Evolutionary conservation across 1,140 invertebrate species (phyloP).

Genomic region (Aricia agestis): DNA sequence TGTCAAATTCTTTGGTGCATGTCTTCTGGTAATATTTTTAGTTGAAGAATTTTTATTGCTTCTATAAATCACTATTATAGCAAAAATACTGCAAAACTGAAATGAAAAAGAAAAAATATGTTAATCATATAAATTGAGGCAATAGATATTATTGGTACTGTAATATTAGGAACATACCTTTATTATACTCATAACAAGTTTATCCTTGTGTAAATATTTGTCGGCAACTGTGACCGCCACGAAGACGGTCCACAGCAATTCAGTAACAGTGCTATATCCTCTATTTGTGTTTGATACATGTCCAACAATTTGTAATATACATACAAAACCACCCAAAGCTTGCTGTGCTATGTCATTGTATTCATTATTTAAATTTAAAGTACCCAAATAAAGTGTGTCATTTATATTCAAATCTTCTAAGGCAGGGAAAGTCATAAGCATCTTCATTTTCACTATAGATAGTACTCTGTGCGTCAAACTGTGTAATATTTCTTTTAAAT

Average conservation of each 20-base stretch:
- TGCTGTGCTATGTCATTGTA: constrained; percentile 52
- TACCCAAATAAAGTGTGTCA: constrained; percentile 37
- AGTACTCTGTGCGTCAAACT: constrained; percentile 55
- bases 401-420: constrained; percentile 48
- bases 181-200: constrained; percentile 45
- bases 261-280: constrained; percentile 51
- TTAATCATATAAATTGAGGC: background rate
- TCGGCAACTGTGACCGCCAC: constrained; percentile 44
- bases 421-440: constrained; percentile 58
- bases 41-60: constrained; percentile 41
- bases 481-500: constrained; percentile 50
- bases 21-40: constrained; percentile 35
- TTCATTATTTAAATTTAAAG: constrained; percentile 48
- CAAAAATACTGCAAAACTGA: constrained; percentile 48
- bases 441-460: constrained; percentile 64
- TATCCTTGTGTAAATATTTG: constrained; percentile 38
- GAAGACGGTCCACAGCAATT: constrained; percentile 60
- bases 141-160: background rate
- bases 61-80: constrained; percentile 51
- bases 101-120: constrained; percentile 32
- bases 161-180: constrained; percentile 39
- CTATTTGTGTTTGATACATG: constrained; percentile 56
- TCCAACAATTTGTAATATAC: constrained; percentile 59
- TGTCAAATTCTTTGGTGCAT: constrained; percentile 45
- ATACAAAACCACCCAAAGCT: constrained; percentile 51